Evolutionary conservation across 2,797 vertebrate species (phyloP).

Genomic region (Toxotes lorentzi): DNA sequence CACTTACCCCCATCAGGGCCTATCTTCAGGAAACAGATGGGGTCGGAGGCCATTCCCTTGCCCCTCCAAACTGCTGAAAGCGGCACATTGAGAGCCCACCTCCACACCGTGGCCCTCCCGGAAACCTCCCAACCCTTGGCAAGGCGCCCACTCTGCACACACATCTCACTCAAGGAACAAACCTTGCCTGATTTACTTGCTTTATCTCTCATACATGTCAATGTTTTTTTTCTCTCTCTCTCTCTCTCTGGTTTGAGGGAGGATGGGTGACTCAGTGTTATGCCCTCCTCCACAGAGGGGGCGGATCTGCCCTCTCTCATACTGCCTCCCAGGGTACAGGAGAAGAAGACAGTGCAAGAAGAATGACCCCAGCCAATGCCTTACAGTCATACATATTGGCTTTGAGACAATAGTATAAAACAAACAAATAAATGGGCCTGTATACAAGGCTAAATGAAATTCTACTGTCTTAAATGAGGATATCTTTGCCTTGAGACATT

Average conservation of each 20-base stretch:
- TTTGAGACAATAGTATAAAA: conserved; percentile 81
- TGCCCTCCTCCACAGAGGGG: conserved; percentile 86
- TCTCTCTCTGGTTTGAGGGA: conserved; percentile 79
- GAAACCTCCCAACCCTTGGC: conserved; percentile 95
- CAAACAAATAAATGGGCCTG: conserved; percentile 83
- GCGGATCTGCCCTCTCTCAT: conserved; percentile 83
- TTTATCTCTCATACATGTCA: conserved; percentile 78
- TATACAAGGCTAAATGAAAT: conserved; percentile 82
- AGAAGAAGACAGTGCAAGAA: conserved; percentile 81
- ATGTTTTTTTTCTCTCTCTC: conserved; percentile 59
- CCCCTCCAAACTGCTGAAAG: conserved; percentile 97
- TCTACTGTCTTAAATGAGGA: conserved; percentile 78
- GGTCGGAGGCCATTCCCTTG: conserved; percentile 95
- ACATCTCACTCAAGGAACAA: conserved; percentile 87
- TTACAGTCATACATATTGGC: conserved; percentile 85
- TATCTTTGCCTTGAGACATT: conserved; percentile 77
- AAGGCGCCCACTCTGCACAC: conserved; percentile 88
- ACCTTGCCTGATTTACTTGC: conserved; percentile 79
- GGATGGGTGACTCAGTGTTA: conserved; percentile 84
- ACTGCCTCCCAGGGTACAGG: conserved; percentile 79
- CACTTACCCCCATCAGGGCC: conserved; percentile 89
- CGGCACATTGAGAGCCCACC: conserved; percentile 93
- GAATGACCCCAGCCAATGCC: conserved; percentile 84
- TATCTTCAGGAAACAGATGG: conserved; percentile 99
- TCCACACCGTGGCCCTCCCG: conserved; percentile 89